phyloP scores from a whole-genome alignment of 2,113 vertebrate species.

The Varanus salvator region DNA sequence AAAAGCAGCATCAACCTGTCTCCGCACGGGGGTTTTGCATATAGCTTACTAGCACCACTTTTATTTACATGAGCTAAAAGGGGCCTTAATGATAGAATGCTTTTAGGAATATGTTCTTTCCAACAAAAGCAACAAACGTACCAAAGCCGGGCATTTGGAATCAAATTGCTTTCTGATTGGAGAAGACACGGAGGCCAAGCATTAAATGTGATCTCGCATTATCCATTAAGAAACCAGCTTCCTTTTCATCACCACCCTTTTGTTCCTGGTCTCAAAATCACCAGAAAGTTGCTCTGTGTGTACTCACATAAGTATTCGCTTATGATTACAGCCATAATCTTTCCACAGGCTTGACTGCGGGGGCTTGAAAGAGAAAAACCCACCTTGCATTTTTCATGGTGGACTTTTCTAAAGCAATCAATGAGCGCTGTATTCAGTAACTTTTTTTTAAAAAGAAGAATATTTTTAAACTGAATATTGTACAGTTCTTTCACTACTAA shows the following conservation, averaged over 20 bases:
- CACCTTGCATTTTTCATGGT: neutral
- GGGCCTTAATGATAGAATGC: neutral
- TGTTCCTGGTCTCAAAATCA: conserved; percentile 13
- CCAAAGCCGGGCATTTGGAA: conserved; percentile 23
- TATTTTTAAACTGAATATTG: neutral
- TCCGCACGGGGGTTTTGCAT: neutral
- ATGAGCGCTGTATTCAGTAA: neutral
- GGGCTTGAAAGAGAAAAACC: neutral
- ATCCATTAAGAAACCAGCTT: neutral
- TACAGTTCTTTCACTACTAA: neutral
- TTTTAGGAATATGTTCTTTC: neutral
- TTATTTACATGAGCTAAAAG: conserved; percentile 32
- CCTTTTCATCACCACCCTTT: conserved; percentile 35
- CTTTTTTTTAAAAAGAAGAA: neutral
- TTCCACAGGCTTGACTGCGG: neutral
- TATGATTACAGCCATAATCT: neutral
- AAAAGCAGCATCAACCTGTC: neutral
- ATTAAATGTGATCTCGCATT: conserved; percentile 41
- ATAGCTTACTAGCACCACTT: neutral
- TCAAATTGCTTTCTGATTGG: conserved; percentile 3
- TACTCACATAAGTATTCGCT: conserved; percentile 16
- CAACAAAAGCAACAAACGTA: neutral
- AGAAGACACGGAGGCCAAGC: neutral
- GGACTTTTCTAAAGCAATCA: neutral
- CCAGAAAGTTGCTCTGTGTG: conserved; percentile 13